Conservation (phyloP, 2,113 vertebrate genomes). For the Cepphus grylle region DNA sequence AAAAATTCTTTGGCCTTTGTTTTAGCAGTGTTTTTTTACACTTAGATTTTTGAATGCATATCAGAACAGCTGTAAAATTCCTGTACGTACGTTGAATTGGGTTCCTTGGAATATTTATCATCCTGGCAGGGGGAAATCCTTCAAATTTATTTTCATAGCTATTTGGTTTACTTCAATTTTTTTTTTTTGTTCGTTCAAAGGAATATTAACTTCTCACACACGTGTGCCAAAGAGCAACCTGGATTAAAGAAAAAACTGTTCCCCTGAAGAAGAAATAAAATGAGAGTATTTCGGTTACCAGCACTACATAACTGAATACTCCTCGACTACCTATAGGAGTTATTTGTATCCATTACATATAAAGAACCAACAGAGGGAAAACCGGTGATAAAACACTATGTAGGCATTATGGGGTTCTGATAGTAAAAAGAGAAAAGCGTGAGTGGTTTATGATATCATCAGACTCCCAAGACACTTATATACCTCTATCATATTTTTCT, state of each 20-base stretch:
- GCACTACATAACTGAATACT: background rate
- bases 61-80: background rate
- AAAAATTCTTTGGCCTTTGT: background rate
- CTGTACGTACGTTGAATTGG: background rate
- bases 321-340: background rate
- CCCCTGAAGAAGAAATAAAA: background rate
- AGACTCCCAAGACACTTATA: background rate
- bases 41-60: background rate
- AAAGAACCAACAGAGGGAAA: conserved; percentile 22
- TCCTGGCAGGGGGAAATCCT: background rate
- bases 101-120: background rate
- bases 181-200: background rate
- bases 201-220: background rate
- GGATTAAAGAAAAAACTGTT: background rate
- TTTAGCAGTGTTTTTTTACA: background rate
- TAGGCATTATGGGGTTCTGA: background rate
- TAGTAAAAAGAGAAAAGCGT: background rate
- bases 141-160: background rate
- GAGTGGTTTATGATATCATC: conserved; percentile 4
- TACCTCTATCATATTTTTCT: background rate
- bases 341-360: background rate
- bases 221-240: background rate
- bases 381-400: background rate
- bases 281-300: background rate
- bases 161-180: background rate